Percentiles rank a stretch among this genome's conserved stretches.
Evolutionary conservation across 2,797 vertebrate genomes (phyloP).

Genomic region (Silurus aristotelis): DNA sequence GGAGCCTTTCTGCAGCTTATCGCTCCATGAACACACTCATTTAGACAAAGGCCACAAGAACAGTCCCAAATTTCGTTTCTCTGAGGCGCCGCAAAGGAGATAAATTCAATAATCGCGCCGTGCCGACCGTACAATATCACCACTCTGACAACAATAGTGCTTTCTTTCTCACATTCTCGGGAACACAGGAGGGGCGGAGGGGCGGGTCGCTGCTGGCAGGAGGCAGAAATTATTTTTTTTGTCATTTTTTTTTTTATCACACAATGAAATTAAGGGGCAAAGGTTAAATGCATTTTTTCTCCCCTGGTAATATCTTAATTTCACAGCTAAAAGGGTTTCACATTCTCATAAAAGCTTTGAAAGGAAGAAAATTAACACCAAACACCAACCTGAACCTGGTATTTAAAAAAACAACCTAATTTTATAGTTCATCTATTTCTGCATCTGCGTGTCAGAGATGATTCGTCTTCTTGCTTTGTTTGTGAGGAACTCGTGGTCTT

Average conservation of each 20-base stretch:
- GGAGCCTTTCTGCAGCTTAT: constrained; percentile 58
- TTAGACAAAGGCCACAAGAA: constrained; percentile 57
- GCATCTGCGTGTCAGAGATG: not conserved
- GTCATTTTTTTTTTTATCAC: constrained; percentile 13
- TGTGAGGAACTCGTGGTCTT: not conserved
- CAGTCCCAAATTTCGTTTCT: constrained; percentile 51
- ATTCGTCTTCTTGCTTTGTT: not conserved
- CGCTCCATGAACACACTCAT: constrained; percentile 56
- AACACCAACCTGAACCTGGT: not conserved
- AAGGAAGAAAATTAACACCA: not conserved
- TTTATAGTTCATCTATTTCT: not conserved
- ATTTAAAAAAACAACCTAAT: not conserved
- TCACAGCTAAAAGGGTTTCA: constrained; percentile 19
- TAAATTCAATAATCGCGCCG: constrained; percentile 71
- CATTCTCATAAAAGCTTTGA: constrained; percentile 1
- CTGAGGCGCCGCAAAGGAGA: constrained; percentile 66
- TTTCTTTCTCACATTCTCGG: constrained; percentile 50
- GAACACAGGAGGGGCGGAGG: constrained; percentile 17
- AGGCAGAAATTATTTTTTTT: not conserved
- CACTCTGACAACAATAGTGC: constrained; percentile 66
- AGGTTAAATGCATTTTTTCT: constrained; percentile 45
- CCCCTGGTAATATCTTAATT: constrained; percentile 37
- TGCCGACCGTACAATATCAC: constrained; percentile 69
- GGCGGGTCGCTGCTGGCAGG: constrained; percentile 4
- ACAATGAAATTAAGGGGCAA: constrained; percentile 39